phyloP scores from a whole-genome alignment of 2,888 invertebrate genomes.

The Antheraea yamamai region DNA sequence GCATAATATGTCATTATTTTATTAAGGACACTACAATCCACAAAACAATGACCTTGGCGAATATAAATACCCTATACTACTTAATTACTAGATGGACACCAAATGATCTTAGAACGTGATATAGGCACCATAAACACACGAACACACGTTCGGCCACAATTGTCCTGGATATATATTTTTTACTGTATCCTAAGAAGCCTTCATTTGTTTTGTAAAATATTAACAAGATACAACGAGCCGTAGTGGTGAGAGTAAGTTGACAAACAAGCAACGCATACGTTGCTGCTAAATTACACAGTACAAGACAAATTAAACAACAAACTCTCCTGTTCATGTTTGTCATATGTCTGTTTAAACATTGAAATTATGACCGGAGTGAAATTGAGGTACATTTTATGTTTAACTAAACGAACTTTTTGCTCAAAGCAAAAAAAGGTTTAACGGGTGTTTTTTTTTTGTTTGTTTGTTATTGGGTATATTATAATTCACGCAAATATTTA shows the following conservation, averaged over 20 bases:
- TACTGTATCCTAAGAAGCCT: too few relatives aligned
- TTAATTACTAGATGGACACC: too few relatives aligned
- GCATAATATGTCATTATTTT: too few relatives aligned
- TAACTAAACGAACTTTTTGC: conserved; percentile 1
- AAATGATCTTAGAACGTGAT: too few relatives aligned
- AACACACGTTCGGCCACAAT: too few relatives aligned
- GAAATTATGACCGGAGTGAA: not conserved
- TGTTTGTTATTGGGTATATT: not conserved
- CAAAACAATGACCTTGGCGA: too few relatives aligned
- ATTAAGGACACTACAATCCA: too few relatives aligned
- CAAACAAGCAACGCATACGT: not conserved
- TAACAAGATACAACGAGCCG: not conserved
- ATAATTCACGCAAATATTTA: not conserved
- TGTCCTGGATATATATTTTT: too few relatives aligned
- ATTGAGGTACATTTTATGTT: conserved; percentile 7
- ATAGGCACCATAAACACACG: too few relatives aligned
- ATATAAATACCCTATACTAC: too few relatives aligned
- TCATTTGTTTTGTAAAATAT: too few relatives aligned
- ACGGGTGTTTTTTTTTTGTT: not conserved
- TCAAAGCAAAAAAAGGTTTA: not conserved
- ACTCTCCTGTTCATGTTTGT: conserved; percentile 3
- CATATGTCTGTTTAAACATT: not conserved
- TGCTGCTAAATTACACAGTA: not conserved
- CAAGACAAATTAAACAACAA: not conserved
- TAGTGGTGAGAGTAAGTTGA: not conserved